Conservation (phyloP, 2,113 vertebrate species). For the Ochotona curzoniae region DNA sequence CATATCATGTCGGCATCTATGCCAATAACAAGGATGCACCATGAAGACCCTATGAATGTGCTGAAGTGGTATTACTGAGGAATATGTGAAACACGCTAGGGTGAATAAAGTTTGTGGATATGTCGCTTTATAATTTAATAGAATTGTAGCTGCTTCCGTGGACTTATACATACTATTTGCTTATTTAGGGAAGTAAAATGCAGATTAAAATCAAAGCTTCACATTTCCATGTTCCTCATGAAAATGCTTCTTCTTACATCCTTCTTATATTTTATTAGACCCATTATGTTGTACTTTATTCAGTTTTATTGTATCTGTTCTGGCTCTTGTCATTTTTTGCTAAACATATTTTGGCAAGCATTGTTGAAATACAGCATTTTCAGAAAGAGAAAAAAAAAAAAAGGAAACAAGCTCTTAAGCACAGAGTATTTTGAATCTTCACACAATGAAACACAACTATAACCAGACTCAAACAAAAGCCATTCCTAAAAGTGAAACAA, state of each 20-base stretch:
- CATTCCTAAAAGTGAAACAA: background rate
- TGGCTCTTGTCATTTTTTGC: background rate
- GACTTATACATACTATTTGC: background rate
- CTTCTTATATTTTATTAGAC: slow-evolving; percentile 2
- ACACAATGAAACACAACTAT: background rate
- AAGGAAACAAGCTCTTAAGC: background rate
- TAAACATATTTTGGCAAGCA: background rate
- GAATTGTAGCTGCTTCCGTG: background rate
- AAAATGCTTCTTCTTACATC: background rate
- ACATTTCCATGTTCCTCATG: background rate
- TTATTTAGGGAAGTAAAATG: background rate
- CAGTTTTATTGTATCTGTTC: background rate
- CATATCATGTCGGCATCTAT: background rate
- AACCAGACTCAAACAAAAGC: background rate
- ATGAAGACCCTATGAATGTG: background rate
- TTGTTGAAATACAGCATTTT: background rate
- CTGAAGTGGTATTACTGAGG: background rate
- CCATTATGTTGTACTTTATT: too few relatives aligned
- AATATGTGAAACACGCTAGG: background rate
- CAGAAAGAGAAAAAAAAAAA: background rate
- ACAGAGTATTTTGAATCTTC: background rate
- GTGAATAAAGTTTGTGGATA: background rate
- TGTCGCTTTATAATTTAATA: background rate
- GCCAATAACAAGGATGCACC: background rate
- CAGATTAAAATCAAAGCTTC: background rate